phyloP scores from a whole-genome alignment of 1,140 invertebrate genomes.

The Reticulitermes speratus region DNA sequence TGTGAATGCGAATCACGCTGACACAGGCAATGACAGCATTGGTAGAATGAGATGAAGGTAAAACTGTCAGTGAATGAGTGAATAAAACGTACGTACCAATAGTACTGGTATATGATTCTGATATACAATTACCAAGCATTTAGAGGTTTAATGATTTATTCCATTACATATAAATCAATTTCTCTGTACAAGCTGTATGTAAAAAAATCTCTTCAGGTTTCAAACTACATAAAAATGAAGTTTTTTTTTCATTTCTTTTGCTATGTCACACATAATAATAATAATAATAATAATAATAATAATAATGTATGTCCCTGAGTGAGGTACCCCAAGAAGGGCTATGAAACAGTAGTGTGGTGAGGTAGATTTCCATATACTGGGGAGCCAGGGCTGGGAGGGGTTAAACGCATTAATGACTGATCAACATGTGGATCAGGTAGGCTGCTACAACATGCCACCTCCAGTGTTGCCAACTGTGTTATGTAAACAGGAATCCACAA shows the following conservation, averaged over 20 bases:
- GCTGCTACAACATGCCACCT: not conserved
- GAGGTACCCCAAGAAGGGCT: not conserved
- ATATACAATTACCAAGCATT: slow-evolving; percentile 14
- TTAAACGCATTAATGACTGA: not conserved
- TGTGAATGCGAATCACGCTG: not conserved
- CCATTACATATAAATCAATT: slow-evolving; percentile 10
- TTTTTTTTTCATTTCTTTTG: not conserved
- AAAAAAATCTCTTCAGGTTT: slow-evolving; percentile 5
- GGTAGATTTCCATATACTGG: not conserved
- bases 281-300: not conserved
- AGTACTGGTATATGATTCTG: not conserved
- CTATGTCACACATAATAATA: not conserved
- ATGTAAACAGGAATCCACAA: not conserved
- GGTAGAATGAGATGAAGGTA: not conserved
- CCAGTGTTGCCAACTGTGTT: not conserved
- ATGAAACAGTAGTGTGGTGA: slow-evolving; percentile 11
- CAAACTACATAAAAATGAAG: slow-evolving; percentile 9
- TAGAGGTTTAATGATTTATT: not conserved
- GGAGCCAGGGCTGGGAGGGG: not conserved
- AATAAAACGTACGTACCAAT: not conserved
- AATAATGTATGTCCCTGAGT: not conserved
- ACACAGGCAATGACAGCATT: not conserved
- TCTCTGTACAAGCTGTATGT: slow-evolving; percentile 15
- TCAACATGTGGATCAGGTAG: not conserved
- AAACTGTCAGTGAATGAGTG: not conserved